Percentiles rank a stretch among this genome's conserved stretches.
These are phyloP conservation scores for Pangasius djambal DNA, from an alignment of 2,797 vertebrate genomes.

Conservation along the genomic window DNA sequence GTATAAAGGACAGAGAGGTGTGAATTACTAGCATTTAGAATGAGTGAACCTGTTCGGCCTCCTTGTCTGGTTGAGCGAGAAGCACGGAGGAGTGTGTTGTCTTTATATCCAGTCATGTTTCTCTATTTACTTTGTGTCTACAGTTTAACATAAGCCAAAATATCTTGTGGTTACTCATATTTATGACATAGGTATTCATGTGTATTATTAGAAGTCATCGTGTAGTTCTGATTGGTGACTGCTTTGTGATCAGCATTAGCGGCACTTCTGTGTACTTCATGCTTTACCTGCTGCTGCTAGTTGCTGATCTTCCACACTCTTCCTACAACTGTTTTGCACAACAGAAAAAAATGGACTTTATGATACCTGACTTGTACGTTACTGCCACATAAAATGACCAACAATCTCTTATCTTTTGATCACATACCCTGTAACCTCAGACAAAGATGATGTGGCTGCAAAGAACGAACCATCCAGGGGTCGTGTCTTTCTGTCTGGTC, in stretches of 20 bases:
- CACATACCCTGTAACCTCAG: background rate
- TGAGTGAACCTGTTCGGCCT: constrained; percentile 20
- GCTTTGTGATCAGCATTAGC: background rate
- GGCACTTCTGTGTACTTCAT: background rate
- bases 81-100: background rate
- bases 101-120: background rate
- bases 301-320: background rate
- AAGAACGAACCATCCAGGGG: background rate
- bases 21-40: background rate
- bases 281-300: background rate
- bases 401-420: background rate
- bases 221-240: background rate
- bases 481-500: background rate
- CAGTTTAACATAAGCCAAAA: background rate
- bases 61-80: constrained; percentile 5
- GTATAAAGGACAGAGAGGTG: background rate
- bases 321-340: background rate
- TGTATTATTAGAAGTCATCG: background rate
- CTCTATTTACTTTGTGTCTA: background rate
- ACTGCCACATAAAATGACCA: background rate
- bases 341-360: background rate
- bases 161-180: background rate
- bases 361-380: background rate
- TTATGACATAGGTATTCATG: background rate
- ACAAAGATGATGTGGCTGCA: background rate